Conservation (phyloP, 2,888 invertebrate genomes). For the Heliconius hortense region DNA sequence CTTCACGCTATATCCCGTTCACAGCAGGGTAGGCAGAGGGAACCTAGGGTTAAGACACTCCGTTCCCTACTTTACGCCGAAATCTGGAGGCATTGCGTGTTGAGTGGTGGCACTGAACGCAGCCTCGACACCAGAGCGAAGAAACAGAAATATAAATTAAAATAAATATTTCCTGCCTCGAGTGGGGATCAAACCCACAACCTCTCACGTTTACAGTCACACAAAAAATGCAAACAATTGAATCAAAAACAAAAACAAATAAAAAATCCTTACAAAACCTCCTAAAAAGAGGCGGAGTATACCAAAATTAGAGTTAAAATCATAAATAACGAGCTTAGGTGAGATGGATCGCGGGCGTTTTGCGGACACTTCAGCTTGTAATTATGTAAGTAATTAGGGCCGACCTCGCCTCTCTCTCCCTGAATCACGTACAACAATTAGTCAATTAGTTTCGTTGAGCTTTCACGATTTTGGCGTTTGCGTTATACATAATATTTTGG, state of each 20-base stretch:
- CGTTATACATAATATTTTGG: not conserved
- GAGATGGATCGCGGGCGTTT: constrained; percentile 32
- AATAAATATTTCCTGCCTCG: too few species aligned
- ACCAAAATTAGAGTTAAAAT: constrained; percentile 28
- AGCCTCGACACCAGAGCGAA: too few species aligned
- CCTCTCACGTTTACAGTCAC: too few species aligned
- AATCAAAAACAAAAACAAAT: not conserved
- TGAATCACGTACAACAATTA: constrained; percentile 37
- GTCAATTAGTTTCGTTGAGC: constrained; percentile 32
- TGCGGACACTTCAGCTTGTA: constrained; percentile 31
- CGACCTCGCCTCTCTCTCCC: constrained; percentile 15
- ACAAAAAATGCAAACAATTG: not conserved
- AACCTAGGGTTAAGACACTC: too few species aligned
- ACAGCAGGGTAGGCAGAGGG: too few species aligned
- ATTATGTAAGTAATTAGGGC: constrained; percentile 34
- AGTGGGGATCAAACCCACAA: too few species aligned
- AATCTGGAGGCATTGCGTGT: too few species aligned
- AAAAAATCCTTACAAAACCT: not conserved
- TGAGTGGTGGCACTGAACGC: too few species aligned
- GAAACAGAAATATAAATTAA: too few species aligned
- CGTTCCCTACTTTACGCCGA: too few species aligned
- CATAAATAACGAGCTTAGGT: constrained; percentile 33
- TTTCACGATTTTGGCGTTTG: not conserved
- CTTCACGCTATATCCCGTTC: too few species aligned
- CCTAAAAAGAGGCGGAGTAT: constrained; percentile 2